A percentile compares a stretch with the other conserved stretches of the same genome.
Evolutionary conservation across 1,140 invertebrate species (phyloP).

Genomic region (Scaptomyza graminum): DNA sequence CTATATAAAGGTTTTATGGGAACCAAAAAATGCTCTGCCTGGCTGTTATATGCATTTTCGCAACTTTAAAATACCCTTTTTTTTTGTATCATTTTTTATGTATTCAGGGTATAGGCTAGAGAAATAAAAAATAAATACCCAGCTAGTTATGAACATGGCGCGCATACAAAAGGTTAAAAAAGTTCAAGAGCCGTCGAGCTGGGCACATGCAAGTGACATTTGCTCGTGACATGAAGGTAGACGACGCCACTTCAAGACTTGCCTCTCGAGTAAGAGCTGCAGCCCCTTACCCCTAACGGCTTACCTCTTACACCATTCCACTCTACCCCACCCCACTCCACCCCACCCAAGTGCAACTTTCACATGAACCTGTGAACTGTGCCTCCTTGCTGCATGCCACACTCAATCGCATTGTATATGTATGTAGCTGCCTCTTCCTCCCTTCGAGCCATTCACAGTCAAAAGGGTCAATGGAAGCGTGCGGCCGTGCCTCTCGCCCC

Average conservation of each 20-base stretch:
- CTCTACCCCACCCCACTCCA: no score
- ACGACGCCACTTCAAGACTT: slow-evolving; percentile 69
- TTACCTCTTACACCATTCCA: no score
- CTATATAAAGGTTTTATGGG: no score
- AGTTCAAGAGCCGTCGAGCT: slow-evolving; percentile 74
- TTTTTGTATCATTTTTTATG: no score
- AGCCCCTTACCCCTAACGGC: neutral
- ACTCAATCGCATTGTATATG: slow-evolving; percentile 8
- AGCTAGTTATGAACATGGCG: slow-evolving; percentile 72
- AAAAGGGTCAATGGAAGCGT: slow-evolving; percentile 72
- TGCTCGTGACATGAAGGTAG: slow-evolving; percentile 78
- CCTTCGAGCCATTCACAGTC: slow-evolving; percentile 19
- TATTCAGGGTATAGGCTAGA: no score
- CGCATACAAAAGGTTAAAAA: slow-evolving; percentile 77
- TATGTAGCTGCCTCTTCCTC: neutral
- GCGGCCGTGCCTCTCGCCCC: slow-evolving; percentile 20
- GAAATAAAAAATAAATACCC: slow-evolving; percentile 25
- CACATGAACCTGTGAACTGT: slow-evolving; percentile 78
- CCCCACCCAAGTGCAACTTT: slow-evolving; percentile 66
- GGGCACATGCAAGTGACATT: slow-evolving; percentile 77
- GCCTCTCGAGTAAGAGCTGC: slow-evolving; percentile 10
- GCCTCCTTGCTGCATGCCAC: slow-evolving; percentile 12
- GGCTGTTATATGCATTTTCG: no score
- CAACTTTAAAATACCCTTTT: no score
- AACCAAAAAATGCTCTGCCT: no score